Evolutionary conservation across 2,113 vertebrate genomes (phyloP).

Genomic region (Nothocercus julius): DNA sequence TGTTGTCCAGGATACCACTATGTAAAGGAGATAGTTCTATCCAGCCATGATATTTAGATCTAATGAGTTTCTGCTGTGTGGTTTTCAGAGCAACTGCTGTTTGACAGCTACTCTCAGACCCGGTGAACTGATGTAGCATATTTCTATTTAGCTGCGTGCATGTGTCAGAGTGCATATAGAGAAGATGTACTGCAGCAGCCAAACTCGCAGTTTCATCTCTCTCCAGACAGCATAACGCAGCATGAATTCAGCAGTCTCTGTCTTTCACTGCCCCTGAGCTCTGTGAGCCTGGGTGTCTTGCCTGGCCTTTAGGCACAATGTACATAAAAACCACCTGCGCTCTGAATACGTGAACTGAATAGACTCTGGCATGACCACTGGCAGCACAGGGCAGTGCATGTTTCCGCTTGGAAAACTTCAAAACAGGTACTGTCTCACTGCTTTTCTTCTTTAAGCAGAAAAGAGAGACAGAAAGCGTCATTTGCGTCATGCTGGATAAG

Average conservation of each 20-base stretch:
- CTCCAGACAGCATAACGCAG: not conserved
- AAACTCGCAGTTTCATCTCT: not conserved
- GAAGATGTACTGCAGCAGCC: not conserved
- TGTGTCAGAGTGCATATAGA: not conserved
- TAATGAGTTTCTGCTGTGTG: not conserved
- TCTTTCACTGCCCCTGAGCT: not conserved
- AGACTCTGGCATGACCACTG: not conserved
- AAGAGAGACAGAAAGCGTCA: not conserved
- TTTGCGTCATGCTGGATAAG: not conserved
- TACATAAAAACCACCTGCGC: not conserved
- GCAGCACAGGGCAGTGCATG: not conserved
- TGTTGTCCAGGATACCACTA: not conserved
- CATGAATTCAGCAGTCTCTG: not conserved
- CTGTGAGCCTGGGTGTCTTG: not conserved
- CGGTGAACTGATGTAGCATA: not conserved
- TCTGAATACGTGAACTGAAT: too few species aligned
- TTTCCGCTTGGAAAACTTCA: not conserved
- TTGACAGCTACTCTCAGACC: not conserved
- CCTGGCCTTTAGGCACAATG: not conserved
- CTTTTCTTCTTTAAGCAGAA: not conserved
- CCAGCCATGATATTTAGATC: not conserved
- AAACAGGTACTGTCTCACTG: not conserved
- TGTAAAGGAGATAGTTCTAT: not conserved
- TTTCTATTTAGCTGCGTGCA: not conserved
- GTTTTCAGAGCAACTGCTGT: not conserved